Evolutionary conservation across 2,113 vertebrate species (phyloP).

Genomic region (Aepyceros melampus): DNA sequence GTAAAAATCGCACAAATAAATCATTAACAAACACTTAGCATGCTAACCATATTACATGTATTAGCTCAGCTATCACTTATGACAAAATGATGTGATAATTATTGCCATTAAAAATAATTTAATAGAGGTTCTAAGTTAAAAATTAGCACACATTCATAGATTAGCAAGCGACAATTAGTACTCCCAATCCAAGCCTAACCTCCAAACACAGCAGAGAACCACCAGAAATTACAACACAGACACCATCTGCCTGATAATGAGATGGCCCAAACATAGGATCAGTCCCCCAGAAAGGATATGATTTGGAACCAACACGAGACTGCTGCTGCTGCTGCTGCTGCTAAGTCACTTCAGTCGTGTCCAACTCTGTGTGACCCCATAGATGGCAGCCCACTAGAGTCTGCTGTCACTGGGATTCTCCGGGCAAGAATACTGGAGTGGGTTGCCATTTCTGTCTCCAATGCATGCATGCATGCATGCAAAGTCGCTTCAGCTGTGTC

Average conservation of each 20-base stretch:
- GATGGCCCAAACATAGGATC: background rate
- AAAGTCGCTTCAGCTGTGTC: background rate
- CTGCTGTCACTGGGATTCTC: background rate
- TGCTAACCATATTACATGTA: background rate
- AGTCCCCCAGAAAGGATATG: background rate
- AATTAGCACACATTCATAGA: background rate
- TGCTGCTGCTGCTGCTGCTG: background rate
- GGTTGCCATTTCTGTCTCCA: background rate
- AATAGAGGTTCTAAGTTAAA: background rate
- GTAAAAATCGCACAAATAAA: background rate
- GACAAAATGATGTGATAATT: background rate
- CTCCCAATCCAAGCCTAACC: background rate
- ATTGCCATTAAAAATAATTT: background rate
- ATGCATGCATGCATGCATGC: background rate
- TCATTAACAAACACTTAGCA: background rate
- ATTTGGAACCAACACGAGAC: background rate
- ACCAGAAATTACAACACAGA: background rate
- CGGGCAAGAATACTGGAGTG: background rate
- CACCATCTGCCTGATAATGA: background rate
- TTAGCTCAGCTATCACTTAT: background rate
- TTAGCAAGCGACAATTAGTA: background rate
- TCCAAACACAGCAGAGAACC: background rate
- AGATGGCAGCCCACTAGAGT: background rate
- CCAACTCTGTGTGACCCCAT: fast-evolving
- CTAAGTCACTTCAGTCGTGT: background rate